Conservation (phyloP, 2,113 vertebrate species). For the Calidris pugnax region DNA sequence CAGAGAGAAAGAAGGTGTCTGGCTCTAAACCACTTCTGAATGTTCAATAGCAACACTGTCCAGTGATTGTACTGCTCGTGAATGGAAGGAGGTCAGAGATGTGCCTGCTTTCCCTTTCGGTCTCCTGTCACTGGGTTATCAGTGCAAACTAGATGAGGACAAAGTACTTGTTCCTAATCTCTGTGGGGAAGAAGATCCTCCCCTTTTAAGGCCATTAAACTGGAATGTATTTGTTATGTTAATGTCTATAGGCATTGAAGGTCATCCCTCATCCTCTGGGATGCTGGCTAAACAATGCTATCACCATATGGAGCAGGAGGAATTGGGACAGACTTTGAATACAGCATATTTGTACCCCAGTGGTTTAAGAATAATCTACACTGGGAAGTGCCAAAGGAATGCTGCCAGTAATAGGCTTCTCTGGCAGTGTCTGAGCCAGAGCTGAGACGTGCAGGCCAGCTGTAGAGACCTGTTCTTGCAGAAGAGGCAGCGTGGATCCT, state of each 20-base stretch:
- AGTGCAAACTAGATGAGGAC: background rate
- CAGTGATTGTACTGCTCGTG: background rate
- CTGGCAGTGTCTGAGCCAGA: background rate
- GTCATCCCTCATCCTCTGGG: background rate
- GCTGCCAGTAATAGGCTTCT: background rate
- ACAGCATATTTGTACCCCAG: background rate
- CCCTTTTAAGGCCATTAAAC: background rate
- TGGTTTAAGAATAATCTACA: background rate
- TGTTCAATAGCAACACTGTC: background rate
- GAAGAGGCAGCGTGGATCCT: background rate
- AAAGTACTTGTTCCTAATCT: background rate
- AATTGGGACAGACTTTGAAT: background rate
- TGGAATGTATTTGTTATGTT: background rate
- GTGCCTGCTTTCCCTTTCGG: background rate
- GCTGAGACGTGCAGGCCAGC: background rate
- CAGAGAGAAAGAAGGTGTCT: background rate
- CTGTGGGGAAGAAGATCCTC: background rate
- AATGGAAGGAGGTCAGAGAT: background rate
- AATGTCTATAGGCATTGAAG: background rate
- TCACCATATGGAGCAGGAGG: background rate
- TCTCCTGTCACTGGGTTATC: background rate
- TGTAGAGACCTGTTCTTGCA: background rate
- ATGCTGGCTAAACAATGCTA: background rate
- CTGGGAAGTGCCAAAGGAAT: background rate
- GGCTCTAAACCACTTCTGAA: background rate